phyloP scores from a whole-genome alignment of 2,888 invertebrate genomes.

The Rhopalosiphum nymphaeae region DNA sequence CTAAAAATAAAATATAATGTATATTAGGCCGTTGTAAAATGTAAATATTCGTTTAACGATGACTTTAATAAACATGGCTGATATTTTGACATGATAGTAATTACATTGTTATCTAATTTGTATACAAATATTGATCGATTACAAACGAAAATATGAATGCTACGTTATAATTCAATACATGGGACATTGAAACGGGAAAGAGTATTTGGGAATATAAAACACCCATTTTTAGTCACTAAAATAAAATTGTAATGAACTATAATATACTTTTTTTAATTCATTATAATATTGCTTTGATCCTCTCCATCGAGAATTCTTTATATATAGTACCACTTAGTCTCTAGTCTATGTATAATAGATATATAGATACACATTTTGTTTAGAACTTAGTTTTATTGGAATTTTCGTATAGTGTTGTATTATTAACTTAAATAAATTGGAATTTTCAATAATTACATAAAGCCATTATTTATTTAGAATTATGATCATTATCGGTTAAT shows the following conservation, averaged over 20 bases:
- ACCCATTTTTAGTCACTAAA: neutral
- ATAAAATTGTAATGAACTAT: neutral
- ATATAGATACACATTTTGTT: neutral
- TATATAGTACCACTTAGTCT: neutral
- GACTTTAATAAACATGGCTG: neutral
- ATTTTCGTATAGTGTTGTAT: neutral
- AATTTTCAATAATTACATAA: neutral
- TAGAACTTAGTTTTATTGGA: neutral
- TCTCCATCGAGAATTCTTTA: neutral
- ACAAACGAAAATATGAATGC: neutral
- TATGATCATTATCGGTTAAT: neutral
- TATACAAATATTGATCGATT: neutral
- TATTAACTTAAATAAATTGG: neutral
- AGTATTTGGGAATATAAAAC: neutral
- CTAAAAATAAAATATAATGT: conserved; percentile 72
- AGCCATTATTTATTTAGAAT: neutral
- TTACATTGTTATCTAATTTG: neutral
- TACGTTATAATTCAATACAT: neutral
- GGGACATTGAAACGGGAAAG: neutral
- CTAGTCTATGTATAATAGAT: neutral
- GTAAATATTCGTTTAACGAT: neutral
- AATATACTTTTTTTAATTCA: neutral
- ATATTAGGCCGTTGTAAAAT: conserved; percentile 42
- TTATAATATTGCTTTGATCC: neutral
- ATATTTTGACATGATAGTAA: neutral